Base-by-base conservation (phyloP, 2,888 invertebrate genomes). In the Spicauda simplicius region DNA sequence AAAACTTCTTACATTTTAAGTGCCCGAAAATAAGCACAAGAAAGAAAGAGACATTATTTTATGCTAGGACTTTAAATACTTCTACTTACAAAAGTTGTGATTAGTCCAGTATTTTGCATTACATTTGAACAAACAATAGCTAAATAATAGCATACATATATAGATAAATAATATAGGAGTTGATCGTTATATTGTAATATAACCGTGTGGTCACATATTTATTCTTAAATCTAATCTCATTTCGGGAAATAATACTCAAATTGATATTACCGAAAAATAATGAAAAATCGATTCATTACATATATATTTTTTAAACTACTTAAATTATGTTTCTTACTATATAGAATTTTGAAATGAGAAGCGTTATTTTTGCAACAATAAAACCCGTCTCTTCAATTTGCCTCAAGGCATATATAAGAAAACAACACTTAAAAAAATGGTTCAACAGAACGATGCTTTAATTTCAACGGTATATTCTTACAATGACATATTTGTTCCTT, bases 401-500 rank as follows among this genome's bases (percentile, higher is more conserved):
- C 60, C 60, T 60, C 50, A 30, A 33, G 59, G 20, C 19, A 48
- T 11, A 59, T 30, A 33, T 37, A 56, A 18, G 33, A n/a, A 18
- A 30, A 52, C 25, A 25, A 25, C 25, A 25, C 25, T 33, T 50
- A 33, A 33, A 60, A 8, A 16, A 25, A 60, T 18, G 59, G 8
- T 33, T 60, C n/a, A 30, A 50, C 16, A 4, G 30, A 11, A 33
- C 18, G 25, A 30, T 16, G 5, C 60, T 60, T 52, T 60, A 52
- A 60, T 60, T 60, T 52, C 18, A 14, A 52, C 8, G 18, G 60
- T 60, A 14, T 14, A 11, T 12, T n/a, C 52, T 7, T 4, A 48
- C 7, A 48, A 7, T 48, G 6, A 16, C 8, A 48, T 16, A 48
- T 48, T 16, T 48, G 16, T 48, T 14, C 14, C 14, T 41, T 41